A percentile compares a stretch with the other conserved stretches of the same genome.
These are phyloP conservation scores for Lycorma delicatula DNA, from an alignment of 1,140 invertebrate genomes.

Conservation along the genomic window DNA sequence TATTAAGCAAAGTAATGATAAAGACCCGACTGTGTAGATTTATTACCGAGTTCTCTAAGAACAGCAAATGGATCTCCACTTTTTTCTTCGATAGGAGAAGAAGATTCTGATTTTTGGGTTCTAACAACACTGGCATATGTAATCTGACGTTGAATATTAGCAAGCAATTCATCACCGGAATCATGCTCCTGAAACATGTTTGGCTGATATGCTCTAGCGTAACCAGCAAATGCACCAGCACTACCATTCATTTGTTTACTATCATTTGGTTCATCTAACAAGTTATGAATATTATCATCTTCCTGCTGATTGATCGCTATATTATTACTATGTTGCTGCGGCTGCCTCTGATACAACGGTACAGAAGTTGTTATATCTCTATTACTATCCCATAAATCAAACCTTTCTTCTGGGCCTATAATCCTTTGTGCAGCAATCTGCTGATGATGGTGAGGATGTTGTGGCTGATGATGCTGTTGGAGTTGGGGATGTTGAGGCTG, in stretches of 20 bases:
- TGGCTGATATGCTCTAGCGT: constrained; percentile 26
- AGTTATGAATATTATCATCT: constrained; percentile 3
- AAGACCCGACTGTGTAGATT: constrained; percentile 16
- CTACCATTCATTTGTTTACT: constrained; percentile 31
- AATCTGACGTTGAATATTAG: constrained; percentile 13
- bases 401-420: constrained; percentile 22
- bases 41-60: constrained; percentile 20
- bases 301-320: constrained; percentile 8
- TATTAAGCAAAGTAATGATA: constrained; percentile 25
- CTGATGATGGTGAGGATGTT: constrained; percentile 12
- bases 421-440: constrained; percentile 8
- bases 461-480: constrained; percentile 15
- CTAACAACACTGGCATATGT: constrained; percentile 15
- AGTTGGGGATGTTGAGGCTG: constrained; percentile 27
- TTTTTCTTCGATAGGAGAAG: constrained; percentile 8
- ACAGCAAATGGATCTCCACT: constrained; percentile 23
- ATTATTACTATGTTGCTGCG: constrained; percentile 22
- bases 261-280: constrained; percentile 13
- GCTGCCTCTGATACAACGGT: constrained; percentile 42
- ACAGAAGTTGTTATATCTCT: constrained; percentile 24
- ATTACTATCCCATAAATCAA: not conserved
- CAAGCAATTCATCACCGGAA: constrained; percentile 8
- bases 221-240: constrained; percentile 31
- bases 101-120: constrained; percentile 4
- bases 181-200: constrained; percentile 18